These are phyloP conservation scores for Glossophaga mutica DNA, from an alignment of 2,797 vertebrate species.

Conservation along the genomic window DNA sequence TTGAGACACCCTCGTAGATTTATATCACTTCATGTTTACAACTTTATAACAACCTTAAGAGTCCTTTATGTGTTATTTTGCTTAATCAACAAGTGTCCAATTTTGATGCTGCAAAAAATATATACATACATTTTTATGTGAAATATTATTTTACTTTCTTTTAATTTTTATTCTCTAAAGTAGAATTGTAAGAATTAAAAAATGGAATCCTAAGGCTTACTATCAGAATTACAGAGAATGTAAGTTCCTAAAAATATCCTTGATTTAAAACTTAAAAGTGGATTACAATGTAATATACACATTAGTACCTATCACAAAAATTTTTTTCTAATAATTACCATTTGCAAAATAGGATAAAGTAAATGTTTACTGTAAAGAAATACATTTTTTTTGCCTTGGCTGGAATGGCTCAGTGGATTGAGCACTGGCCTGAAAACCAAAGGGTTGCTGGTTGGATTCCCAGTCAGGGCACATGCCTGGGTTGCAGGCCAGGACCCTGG, in stretches of 20 bases:
- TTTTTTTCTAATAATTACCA: background rate
- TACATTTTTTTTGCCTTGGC: background rate
- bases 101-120: background rate
- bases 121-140: background rate
- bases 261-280: conserved; percentile 3
- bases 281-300: background rate
- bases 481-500: no score
- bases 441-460: no score
- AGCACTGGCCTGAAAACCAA: no score
- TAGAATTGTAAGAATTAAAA: background rate
- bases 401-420: no score
- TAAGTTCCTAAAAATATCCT: background rate
- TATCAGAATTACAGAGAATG: background rate
- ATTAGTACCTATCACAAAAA: background rate
- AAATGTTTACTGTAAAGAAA: background rate
- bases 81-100: background rate
- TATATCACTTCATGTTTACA: background rate
- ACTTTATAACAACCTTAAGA: background rate
- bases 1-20: background rate
- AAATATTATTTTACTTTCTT: background rate
- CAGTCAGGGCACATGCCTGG: no score
- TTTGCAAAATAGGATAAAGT: background rate
- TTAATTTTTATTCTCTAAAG: background rate
- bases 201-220: background rate
- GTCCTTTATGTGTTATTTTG: background rate